Evolutionary conservation across 2,113 vertebrate genomes (phyloP), one percentile per base, ranked within the genome.

Genomic region (Tiliqua scincoides): DNA sequence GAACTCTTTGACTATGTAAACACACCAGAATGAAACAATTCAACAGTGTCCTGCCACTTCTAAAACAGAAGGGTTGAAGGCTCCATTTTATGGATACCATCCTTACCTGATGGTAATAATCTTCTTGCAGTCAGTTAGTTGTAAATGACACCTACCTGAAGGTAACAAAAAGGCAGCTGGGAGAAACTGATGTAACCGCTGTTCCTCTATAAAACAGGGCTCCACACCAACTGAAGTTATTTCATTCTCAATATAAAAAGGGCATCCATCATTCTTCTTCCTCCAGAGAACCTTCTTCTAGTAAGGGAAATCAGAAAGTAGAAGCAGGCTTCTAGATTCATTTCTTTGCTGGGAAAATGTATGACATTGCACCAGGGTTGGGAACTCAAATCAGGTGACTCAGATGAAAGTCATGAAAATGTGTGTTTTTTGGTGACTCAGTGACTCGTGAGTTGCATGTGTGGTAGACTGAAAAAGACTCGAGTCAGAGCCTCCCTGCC

Each of bases 1-100:
- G 37, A 84, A 2, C 2, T 4, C 65, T 76, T 25, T 75, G 17
- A 67, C 85, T 84, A 40, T 48, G 30, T 8, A 3, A 63, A 75
- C 25, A 5, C 2, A 6, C 54, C 20, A 71, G 2, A 1, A 11
- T 85, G 72, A 35, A 90, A 48, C 6, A 4, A 79, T 25, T 5
- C 77, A 82, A 63, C 1, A 62, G 73, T n/a, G 27, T 12, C 2
- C 70, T 81, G 82, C 87, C 80, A 82, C 20, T 8, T 90, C 67
- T 80, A 85, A 77, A 85, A 1, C 23, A 61, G 15, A 85, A 30
- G 81, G 14, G 35, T 43, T 4, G 18, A 27, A 71, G 11, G 25
- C 30, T 65, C 73, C 35, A 48, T 30, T 87, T 78, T n/a, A 83
- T 43, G 7, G 20, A 32, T 82, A 25, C 27, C 43, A 87, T 6